phyloP scores from a whole-genome alignment of 2,113 vertebrate genomes.

The Tenrec ecaudatus region DNA sequence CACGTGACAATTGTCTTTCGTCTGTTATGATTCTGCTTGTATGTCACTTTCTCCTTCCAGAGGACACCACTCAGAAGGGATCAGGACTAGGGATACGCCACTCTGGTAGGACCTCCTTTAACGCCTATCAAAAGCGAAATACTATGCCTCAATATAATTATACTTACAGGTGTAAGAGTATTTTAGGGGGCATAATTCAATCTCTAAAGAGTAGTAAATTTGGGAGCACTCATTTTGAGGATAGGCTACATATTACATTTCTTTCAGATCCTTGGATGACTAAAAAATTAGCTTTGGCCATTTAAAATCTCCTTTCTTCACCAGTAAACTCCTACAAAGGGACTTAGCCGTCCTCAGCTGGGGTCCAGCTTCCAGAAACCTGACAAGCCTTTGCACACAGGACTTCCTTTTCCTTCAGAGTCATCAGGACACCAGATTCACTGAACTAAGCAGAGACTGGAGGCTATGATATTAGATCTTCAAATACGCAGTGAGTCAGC shows the following conservation, averaged over 20 bases:
- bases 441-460: slow-evolving; percentile 8
- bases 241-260: background rate
- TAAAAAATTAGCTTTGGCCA: background rate
- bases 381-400: slow-evolving; percentile 42
- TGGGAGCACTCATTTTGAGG: background rate
- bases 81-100: background rate
- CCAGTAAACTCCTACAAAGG: background rate
- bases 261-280: background rate
- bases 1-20: background rate
- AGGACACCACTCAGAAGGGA: background rate
- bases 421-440: slow-evolving; percentile 53
- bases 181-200: background rate
- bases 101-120: background rate
- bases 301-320: background rate
- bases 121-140: background rate
- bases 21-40: background rate
- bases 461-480: slow-evolving; percentile 26
- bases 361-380: background rate
- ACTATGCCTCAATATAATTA: background rate
- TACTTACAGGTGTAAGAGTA: background rate
- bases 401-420: slow-evolving; percentile 56
- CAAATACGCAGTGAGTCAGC: slow-evolving; percentile 43
- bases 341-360: background rate
- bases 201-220: background rate
- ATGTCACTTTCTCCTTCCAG: background rate